These are phyloP conservation scores for Syngnathoides biaculeatus DNA, from an alignment of 2,113 vertebrate species.

Conservation along the genomic window DNA sequence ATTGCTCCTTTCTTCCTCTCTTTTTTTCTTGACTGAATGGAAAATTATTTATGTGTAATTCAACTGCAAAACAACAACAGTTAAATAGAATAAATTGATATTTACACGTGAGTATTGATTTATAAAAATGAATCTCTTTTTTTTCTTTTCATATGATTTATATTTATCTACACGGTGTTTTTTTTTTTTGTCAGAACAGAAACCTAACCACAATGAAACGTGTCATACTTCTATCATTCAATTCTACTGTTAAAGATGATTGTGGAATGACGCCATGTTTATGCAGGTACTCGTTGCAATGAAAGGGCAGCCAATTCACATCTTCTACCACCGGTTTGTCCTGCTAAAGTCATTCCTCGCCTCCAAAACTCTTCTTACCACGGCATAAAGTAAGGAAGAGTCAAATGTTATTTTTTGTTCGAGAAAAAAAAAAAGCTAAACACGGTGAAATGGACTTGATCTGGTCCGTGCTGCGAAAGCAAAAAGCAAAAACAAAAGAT, in stretches of 20 bases:
- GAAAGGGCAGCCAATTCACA: constrained; percentile 47
- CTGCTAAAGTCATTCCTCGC: constrained; percentile 47
- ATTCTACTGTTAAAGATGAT: constrained; percentile 68
- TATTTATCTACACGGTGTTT: constrained; percentile 77
- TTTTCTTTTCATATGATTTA: constrained; percentile 74
- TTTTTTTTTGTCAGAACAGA: constrained; percentile 69
- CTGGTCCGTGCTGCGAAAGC: constrained; percentile 54
- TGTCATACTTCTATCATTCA: constrained; percentile 71
- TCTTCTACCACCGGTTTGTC: constrained; percentile 47
- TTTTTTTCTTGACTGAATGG: constrained; percentile 50
- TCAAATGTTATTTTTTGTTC: constrained; percentile 35
- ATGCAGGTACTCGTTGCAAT: constrained; percentile 68
- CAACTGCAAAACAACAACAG: constrained; percentile 77
- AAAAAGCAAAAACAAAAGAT: constrained; percentile 45
- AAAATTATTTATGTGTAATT: constrained; percentile 69
- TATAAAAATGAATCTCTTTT: constrained; percentile 72
- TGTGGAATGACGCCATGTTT: constrained; percentile 71
- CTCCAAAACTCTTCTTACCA: constrained; percentile 45
- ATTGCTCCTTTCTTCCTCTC: constrained; percentile 50
- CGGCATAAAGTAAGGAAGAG: constrained; percentile 50
- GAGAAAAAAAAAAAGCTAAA: constrained; percentile 28
- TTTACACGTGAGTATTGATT: constrained; percentile 76
- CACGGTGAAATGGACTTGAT: constrained; percentile 43
- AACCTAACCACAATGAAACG: constrained; percentile 75
- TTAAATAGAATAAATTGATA: constrained; percentile 77